Evolutionary conservation across 2,113 vertebrate genomes (phyloP).

Genomic region (Leucoraja erinaceus): DNA sequence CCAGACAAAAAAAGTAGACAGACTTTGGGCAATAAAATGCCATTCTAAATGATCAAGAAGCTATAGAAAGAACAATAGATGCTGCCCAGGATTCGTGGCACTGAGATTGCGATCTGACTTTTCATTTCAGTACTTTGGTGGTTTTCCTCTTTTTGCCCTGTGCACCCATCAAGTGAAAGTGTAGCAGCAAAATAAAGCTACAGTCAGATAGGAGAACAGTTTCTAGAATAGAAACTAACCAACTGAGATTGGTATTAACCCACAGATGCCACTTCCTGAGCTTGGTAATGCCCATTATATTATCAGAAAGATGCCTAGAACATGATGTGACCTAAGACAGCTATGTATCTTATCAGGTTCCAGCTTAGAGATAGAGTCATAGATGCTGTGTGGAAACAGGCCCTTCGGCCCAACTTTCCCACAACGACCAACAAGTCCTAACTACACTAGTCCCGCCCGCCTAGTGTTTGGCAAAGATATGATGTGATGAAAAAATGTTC

Average conservation of each 20-base stretch:
- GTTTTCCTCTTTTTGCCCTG: conserved; percentile 18
- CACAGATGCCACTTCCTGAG: not conserved
- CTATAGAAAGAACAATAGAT: not conserved
- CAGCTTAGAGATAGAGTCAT: not conserved
- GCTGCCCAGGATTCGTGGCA: not conserved
- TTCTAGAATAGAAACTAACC: not conserved
- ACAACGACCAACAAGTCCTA: too few relatives aligned
- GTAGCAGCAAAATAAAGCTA: not conserved
- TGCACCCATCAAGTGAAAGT: not conserved
- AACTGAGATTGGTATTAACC: not conserved
- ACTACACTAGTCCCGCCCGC: too few relatives aligned
- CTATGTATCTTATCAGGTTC: not conserved
- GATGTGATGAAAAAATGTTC: too few relatives aligned
- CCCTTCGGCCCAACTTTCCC: too few relatives aligned
- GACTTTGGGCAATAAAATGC: not conserved
- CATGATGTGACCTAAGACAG: not conserved
- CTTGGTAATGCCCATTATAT: not conserved
- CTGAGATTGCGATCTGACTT: not conserved
- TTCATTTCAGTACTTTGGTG: not conserved
- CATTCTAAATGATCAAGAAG: not conserved
- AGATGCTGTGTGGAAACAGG: too few relatives aligned
- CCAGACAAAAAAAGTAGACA: not conserved
- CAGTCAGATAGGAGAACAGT: not conserved
- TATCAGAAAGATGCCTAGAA: not conserved
- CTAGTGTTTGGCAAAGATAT: too few relatives aligned